Evolutionary conservation across 2,797 vertebrate genomes (phyloP).

Genomic region (Acanthiza pusilla): DNA sequence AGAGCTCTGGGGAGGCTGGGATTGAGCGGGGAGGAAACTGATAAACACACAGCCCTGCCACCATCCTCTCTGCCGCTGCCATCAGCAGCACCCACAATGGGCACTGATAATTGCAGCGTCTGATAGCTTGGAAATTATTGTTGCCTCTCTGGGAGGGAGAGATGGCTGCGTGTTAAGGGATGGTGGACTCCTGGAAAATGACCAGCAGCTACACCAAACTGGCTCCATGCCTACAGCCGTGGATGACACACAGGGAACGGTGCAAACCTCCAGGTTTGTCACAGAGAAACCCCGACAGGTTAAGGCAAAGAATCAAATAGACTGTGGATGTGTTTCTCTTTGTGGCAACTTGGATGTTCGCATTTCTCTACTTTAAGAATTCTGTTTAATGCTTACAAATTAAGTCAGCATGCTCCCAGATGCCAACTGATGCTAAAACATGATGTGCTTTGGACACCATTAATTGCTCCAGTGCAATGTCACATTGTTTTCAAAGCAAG

Average conservation of each 20-base stretch:
- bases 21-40: background rate
- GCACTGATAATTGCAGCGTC: background rate
- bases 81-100: background rate
- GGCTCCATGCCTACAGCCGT: background rate
- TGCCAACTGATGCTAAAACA: background rate
- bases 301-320: background rate
- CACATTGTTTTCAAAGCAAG: background rate
- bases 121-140: background rate
- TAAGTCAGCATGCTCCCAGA: background rate
- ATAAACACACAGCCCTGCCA: background rate
- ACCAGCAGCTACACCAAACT: background rate
- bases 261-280: background rate
- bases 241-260: background rate
- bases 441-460: background rate
- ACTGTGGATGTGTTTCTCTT: background rate
- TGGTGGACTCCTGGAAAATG: background rate
- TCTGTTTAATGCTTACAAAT: background rate
- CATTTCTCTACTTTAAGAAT: background rate
- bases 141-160: background rate
- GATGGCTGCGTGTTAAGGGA: background rate
- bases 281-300: background rate
- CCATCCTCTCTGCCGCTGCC: background rate
- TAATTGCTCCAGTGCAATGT: background rate
- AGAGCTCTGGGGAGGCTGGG: background rate
- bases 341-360: background rate